A percentile compares a stretch with the other conserved stretches of the same genome.
Evolutionary conservation across 2,113 vertebrate species (phyloP).

Genomic region (Aegotheles bennettii): DNA sequence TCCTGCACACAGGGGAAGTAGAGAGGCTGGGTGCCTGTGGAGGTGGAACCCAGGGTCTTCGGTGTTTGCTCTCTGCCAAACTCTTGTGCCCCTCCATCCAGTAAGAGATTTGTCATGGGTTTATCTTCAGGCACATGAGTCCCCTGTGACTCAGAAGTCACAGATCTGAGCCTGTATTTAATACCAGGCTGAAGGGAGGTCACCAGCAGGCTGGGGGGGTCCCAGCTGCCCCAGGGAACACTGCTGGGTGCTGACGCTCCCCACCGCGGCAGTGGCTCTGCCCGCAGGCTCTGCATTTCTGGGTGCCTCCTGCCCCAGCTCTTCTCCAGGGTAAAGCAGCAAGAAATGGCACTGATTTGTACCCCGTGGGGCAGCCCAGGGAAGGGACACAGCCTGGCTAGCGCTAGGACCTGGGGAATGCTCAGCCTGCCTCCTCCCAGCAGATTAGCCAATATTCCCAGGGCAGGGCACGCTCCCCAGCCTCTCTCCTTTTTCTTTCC

Average conservation of each 20-base stretch:
- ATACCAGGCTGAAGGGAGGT: rapidly evolving
- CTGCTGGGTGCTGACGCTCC: rapidly evolving
- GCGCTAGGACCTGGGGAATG: background rate
- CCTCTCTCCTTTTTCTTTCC: background rate
- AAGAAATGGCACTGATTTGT: too few relatives aligned
- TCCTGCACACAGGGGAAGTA: rapidly evolving
- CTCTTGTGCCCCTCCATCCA: background rate
- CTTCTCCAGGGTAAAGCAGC: rapidly evolving
- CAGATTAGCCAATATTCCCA: slow-evolving; percentile 33
- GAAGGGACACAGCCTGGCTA: background rate
- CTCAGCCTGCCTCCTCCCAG: slow-evolving; percentile 37
- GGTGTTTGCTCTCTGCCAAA: rapidly evolving
- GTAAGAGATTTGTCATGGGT: background rate
- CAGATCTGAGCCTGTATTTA: rapidly evolving
- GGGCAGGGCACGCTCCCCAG: slow-evolving; percentile 30
- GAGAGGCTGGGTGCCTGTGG: rapidly evolving
- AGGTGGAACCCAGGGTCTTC: rapidly evolving
- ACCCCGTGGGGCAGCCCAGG: background rate
- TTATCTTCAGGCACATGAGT: background rate
- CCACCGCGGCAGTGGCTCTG: rapidly evolving
- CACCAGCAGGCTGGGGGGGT: background rate
- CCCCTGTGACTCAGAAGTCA: background rate
- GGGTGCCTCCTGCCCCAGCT: background rate
- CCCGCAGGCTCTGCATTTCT: rapidly evolving
- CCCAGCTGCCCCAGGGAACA: rapidly evolving